Base-by-base conservation (phyloP, 2,797 vertebrate species). In the Amazonetta brasiliensis region DNA sequence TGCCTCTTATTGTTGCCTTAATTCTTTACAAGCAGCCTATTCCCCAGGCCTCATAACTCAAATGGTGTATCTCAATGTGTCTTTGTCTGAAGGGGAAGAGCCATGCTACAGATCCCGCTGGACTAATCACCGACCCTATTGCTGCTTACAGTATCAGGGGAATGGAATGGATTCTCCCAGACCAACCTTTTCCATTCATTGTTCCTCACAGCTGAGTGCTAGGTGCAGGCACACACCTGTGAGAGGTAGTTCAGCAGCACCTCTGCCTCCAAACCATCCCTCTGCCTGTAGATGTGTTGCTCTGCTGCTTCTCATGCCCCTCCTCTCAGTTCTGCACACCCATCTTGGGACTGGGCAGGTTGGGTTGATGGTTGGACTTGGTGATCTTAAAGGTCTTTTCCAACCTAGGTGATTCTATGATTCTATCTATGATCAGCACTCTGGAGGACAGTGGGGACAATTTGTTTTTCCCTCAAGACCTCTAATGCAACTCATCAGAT, bases 1-100 rank as follows among this genome's bases (percentile, higher is more conserved):
- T 81, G 52, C 35, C 59, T 80, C 82, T 78, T 80, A 64, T 52
- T 91, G 62, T 87, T 95, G 72, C 46, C 43, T 80, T 81, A 84
- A 81, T 75, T 46, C 52, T 86, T 94, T n/a, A 84, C 26, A 95
- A 55, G 15, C 66, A 50, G 69, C 10, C 67, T 87, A 41, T 41
- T 41, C 14, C 48, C 39, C 54, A 80, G 62, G 58, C 43, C 58
- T 84, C 50, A 55, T 21, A 81, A 66, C 21, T 44, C 62, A 84
- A 85, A 68, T 19, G 20, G 37, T 28, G 21, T 56, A 56, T 76
- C 59, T 84, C 25, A 5, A 12, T 4, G 20, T 62, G 46, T 14
- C 30, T 85, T 78, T 91, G 67, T 59, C 54, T 55, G 50, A 82
- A 83, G 60, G 68, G 37, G 72, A 92, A 92, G 33, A 85, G 37